Evolutionary conservation across 1,140 invertebrate genomes (phyloP).

Genomic region (Chironomus tepperi): DNA sequence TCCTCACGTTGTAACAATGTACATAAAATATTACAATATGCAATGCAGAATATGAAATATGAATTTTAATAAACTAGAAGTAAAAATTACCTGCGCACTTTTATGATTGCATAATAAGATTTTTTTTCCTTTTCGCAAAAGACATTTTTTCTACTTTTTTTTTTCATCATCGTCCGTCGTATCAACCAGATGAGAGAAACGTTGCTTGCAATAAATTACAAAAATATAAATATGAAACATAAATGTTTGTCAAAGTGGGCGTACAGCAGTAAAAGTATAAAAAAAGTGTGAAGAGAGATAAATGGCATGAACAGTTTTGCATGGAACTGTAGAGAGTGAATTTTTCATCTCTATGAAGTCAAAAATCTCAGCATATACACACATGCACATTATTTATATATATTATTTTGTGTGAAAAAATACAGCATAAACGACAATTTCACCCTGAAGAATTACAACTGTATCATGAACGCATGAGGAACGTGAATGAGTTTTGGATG

Average conservation of each 20-base stretch:
- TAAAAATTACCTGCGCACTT: not conserved
- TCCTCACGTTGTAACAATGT: not conserved
- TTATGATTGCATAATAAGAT: not conserved
- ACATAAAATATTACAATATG: not conserved
- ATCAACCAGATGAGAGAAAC: not conserved
- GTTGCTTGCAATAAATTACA: slow-evolving; percentile 1
- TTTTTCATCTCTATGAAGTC: no score
- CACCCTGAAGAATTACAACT: no score
- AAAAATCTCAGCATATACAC: no score
- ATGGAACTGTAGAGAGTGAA: no score
- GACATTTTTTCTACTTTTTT: not conserved
- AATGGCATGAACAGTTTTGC: no score
- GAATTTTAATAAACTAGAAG: not conserved
- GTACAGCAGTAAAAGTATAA: not conserved
- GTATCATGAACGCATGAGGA: no score
- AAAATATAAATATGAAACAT: slow-evolving; percentile 9
- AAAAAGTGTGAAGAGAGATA: not conserved
- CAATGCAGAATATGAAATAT: no score
- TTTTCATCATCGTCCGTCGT: no score
- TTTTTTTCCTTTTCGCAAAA: not conserved
- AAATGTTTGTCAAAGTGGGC: slow-evolving; percentile 1
- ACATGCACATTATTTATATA: no score
- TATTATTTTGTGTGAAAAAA: no score
- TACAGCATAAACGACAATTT: no score
- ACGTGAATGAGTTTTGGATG: no score